Conservation (phyloP, 1,140 invertebrate species). For the Tigriopus japonicus region DNA sequence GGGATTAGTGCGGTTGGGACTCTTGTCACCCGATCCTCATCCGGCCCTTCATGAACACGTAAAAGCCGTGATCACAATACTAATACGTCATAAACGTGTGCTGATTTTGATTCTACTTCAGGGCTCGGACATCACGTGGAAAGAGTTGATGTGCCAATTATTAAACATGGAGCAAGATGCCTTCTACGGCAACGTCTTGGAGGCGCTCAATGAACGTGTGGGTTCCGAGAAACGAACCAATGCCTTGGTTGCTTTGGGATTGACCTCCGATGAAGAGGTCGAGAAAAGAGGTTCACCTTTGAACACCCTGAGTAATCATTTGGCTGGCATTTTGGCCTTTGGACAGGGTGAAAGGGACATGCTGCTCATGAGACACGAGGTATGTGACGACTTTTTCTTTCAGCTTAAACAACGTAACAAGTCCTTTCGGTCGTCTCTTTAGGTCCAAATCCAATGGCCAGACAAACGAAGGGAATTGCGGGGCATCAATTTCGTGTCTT, state of each 20-base stretch:
- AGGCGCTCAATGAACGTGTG: slow-evolving; percentile 47
- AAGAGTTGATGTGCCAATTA: slow-evolving; percentile 64
- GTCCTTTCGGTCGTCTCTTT: not conserved
- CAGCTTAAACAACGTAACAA: not conserved
- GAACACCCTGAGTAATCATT: slow-evolving; percentile 54
- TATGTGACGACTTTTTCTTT: not conserved
- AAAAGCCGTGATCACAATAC: no score
- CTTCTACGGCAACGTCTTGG: not conserved
- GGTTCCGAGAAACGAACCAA: slow-evolving; percentile 44
- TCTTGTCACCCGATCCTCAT: slow-evolving; percentile 68
- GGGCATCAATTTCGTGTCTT: slow-evolving; percentile 79
- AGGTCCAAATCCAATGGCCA: slow-evolving; percentile 67
- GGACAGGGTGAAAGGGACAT: slow-evolving; percentile 77
- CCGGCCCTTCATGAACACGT: slow-evolving; percentile 56
- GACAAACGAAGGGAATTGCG: slow-evolving; percentile 60
- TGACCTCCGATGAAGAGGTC: slow-evolving; percentile 59
- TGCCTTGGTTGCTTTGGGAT: slow-evolving; percentile 60
- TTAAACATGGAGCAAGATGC: slow-evolving; percentile 33
- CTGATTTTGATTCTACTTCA: not conserved
- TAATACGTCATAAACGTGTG: no score
- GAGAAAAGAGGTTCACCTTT: slow-evolving; percentile 67
- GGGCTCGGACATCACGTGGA: slow-evolving; percentile 87
- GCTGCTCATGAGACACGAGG: slow-evolving; percentile 78
- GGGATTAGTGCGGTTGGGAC: slow-evolving; percentile 61
- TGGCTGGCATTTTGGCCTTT: slow-evolving; percentile 41